These are phyloP conservation scores for Silurus glanis DNA, from an alignment of 2,113 vertebrate species.

Conservation along the genomic window DNA sequence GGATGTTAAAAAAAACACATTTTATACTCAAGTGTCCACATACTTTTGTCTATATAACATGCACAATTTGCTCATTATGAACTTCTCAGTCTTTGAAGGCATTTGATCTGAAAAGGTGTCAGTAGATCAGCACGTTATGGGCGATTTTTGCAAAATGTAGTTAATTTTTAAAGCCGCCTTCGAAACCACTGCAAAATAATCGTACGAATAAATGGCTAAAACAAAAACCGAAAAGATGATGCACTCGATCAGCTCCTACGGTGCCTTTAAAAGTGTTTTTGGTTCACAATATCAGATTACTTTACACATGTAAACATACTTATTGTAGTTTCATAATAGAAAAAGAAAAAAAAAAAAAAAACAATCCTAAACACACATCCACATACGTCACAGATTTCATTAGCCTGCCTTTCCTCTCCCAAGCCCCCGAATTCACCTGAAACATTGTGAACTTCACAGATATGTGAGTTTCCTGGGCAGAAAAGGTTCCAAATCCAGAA, in stretches of 20 bases:
- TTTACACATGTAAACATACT: constrained; percentile 15
- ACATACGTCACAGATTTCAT: constrained; percentile 13
- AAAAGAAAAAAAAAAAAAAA: background rate
- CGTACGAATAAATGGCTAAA: background rate
- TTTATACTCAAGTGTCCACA: too few relatives aligned
- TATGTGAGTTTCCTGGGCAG: constrained; percentile 35
- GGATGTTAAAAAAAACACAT: too few relatives aligned
- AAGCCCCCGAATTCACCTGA: background rate
- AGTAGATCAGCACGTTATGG: too few relatives aligned
- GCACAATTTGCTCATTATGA: too few relatives aligned
- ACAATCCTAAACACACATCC: background rate
- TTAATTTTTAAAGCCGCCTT: background rate
- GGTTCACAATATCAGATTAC: background rate
- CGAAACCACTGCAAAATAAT: background rate
- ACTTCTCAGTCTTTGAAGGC: too few relatives aligned
- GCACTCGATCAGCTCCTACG: background rate
- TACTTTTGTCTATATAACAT: too few relatives aligned
- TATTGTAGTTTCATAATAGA: background rate
- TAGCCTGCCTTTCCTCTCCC: constrained; percentile 3
- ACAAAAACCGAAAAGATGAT: background rate
- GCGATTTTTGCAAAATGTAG: too few relatives aligned
- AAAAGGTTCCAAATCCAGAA: constrained; percentile 19
- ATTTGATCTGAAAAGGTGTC: too few relatives aligned
- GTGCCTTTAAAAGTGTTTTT: background rate
- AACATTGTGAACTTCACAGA: constrained; percentile 18